Evolutionary conservation across 1,140 invertebrate species (phyloP), one percentile per base, ranked within the genome.

Genomic region (Anoplolepis gracilipes): DNA sequence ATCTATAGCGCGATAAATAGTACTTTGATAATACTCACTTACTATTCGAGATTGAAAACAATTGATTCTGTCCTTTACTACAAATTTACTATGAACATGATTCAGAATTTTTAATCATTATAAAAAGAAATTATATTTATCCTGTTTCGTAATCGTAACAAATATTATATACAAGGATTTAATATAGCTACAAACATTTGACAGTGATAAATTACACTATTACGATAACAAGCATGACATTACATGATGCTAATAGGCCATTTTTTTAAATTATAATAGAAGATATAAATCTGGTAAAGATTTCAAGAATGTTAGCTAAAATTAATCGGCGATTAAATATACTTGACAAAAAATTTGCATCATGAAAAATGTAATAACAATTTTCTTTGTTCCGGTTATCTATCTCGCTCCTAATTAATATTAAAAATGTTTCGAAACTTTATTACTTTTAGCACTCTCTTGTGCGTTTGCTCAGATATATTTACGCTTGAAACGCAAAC

Each of bases 341-440:
- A 55, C 1, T 8, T 42, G 36, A 28, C 22, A 28, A 42, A 69
- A 69, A 69, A 79, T 79, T 55, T 25, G 42, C 49, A 28, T 28
- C 28, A 7, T 25, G 11, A 16, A 19, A 77, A 62, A 76, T 5
- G 61, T 13, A 16, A n/a, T 7, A 36, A 22, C 33, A 42, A 76
- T 61, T 75, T 75, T 19, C 6, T 64, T 25, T 13, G n/a, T 62
- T 53, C 53, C 19, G 70, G 36, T 57, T 75, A 73, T 73, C n/a
- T 22, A 6, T 4, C 16, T 13, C 16, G 1, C 19, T 0, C 19
- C 1, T 13, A 36, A n/a, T 49, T 72, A 11, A 36, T 55, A 55
- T 33, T 73, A n/a, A 39, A 59, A 36, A 5, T 10, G 10, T 75
- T 2, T 7, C 28, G n/a, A 36, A 76, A 61, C 42, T 25, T 33